Evolutionary conservation across 2,888 invertebrate genomes (phyloP).

Genomic region (Microctonus hyperodae): DNA sequence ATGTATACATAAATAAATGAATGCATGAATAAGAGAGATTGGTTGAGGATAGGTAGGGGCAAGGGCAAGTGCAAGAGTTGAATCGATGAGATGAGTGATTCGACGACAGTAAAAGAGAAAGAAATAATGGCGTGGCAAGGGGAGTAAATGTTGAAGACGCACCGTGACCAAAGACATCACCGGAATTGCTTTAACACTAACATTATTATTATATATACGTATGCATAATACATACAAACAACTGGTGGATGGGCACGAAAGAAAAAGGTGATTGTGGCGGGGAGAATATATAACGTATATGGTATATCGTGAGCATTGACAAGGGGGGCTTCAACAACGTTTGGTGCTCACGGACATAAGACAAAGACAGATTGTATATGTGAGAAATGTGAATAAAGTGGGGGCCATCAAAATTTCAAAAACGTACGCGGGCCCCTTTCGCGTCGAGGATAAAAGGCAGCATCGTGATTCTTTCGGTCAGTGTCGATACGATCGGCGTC

Average conservation of each 20-base stretch:
- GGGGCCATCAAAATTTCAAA: slow-evolving; percentile 65
- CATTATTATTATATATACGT: background rate
- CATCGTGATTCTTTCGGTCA: slow-evolving; percentile 63
- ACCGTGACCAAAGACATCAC: background rate
- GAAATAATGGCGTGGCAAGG: background rate
- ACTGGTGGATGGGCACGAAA: slow-evolving; percentile 3
- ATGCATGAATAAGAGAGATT: slow-evolving; percentile 37
- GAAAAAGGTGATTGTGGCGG: slow-evolving; percentile 34
- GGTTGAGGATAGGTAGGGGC: background rate
- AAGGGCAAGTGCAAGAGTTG: background rate
- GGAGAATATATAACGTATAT: slow-evolving; percentile 28
- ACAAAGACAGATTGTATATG: slow-evolving; percentile 29
- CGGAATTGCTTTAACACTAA: background rate
- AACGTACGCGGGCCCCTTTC: slow-evolving; percentile 64
- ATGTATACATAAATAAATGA: too few relatives aligned
- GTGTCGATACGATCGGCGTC: slow-evolving; percentile 62
- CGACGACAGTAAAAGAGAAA: slow-evolving; percentile 18
- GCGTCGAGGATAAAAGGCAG: slow-evolving; percentile 64
- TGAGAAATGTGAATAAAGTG: slow-evolving; percentile 42
- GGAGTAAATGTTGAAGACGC: background rate
- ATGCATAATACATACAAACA: background rate
- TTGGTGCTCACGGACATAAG: slow-evolving; percentile 28
- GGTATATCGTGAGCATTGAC: slow-evolving; percentile 26
- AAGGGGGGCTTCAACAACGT: slow-evolving; percentile 18
- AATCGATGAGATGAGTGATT: slow-evolving; percentile 20